Percentiles rank a stretch among this genome's conserved stretches.
Evolutionary conservation across 2,113 vertebrate genomes (phyloP).

Genomic region (Salvelinus namaycush): DNA sequence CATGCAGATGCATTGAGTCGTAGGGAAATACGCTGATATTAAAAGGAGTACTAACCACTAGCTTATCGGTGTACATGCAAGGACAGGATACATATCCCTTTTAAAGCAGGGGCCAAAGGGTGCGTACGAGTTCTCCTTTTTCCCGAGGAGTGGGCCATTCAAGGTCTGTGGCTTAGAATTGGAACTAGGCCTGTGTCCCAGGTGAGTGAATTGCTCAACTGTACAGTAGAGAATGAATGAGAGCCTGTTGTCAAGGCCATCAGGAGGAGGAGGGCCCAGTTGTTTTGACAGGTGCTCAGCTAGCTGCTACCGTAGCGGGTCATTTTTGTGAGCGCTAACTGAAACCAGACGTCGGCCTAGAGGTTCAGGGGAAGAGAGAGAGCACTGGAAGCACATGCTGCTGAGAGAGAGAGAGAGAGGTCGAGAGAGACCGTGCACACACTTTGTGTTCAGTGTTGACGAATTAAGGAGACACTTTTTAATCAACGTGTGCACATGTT

Average conservation of each 20-base stretch:
- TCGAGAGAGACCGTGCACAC: neutral
- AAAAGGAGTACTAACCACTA: neutral
- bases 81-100: too few species aligned
- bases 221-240: conserved; percentile 6
- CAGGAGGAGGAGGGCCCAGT: neutral
- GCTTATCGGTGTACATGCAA: too few species aligned
- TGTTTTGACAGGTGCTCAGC: conserved; percentile 5
- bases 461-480: neutral
- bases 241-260: neutral
- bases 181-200: neutral
- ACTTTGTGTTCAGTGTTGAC: neutral
- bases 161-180: neutral
- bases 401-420: too few species aligned
- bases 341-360: neutral
- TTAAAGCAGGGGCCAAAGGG: too few species aligned
- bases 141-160: neutral
- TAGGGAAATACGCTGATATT: neutral
- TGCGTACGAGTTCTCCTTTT: too few species aligned
- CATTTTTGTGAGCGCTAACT: neutral
- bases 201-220: conserved; percentile 6
- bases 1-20: neutral
- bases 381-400: too few species aligned
- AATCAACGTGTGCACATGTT: neutral
- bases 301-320: neutral
- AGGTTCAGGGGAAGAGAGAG: neutral